A percentile compares a stretch with the other conserved stretches of the same genome.
Conservation (phyloP, 1,140 invertebrate genomes). For the Ptiloglossa arizonensis region DNA sequence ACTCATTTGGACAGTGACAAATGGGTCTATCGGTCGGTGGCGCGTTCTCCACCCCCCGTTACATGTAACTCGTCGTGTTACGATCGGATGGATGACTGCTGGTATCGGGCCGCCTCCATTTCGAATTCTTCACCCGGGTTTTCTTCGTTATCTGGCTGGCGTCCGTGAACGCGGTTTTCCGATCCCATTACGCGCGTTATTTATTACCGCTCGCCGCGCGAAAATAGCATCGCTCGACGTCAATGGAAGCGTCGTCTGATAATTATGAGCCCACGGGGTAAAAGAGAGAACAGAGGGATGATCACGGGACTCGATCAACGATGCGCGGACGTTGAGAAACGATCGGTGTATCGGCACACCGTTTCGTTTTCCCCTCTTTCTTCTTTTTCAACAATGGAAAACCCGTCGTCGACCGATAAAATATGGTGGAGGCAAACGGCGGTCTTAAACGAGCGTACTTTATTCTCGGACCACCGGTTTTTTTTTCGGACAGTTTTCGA, state of each 20-base stretch:
- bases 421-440: too few relatives aligned
- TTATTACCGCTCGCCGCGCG: constrained; percentile 44
- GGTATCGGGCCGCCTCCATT: constrained; percentile 47
- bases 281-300: neutral
- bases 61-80: constrained; percentile 51
- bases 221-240: constrained; percentile 44
- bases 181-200: constrained; percentile 54
- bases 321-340: neutral
- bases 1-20: constrained; percentile 63
- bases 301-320: neutral
- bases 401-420: too few relatives aligned
- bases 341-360: neutral
- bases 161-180: constrained; percentile 38
- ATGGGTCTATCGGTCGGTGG: constrained; percentile 50
- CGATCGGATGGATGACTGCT: constrained; percentile 51
- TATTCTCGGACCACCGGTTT: too few relatives aligned
- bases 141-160: constrained; percentile 42
- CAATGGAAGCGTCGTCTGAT: constrained; percentile 32
- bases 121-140: constrained; percentile 41
- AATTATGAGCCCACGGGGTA: constrained; percentile 44
- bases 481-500: too few relatives aligned
- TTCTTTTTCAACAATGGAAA: too few relatives aligned
- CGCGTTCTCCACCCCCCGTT: constrained; percentile 37
- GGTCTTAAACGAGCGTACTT: too few relatives aligned
- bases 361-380: neutral